phyloP scores from a whole-genome alignment of 2,888 invertebrate genomes.

The Argyra leucocephala region DNA sequence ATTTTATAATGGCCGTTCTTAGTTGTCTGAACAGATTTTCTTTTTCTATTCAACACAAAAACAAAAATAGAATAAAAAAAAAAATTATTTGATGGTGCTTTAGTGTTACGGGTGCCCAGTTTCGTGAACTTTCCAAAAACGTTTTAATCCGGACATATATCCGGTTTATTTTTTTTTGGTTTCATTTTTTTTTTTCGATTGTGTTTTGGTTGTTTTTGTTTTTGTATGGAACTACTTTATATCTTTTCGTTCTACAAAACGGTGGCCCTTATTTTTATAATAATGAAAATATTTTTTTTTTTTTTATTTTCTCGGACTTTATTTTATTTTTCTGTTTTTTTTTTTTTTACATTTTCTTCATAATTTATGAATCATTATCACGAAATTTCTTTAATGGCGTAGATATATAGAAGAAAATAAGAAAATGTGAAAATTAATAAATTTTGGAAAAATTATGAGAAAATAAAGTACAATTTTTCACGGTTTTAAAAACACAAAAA shows the following conservation, averaged over 20 bases:
- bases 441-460: background rate
- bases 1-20: background rate
- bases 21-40: background rate
- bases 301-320: background rate
- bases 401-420: no score
- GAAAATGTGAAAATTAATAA: background rate
- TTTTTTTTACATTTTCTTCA: background rate
- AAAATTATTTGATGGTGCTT: background rate
- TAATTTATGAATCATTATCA: slow-evolving; percentile 1
- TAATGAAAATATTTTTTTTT: background rate
- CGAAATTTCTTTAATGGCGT: background rate
- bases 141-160: slow-evolving; percentile 6
- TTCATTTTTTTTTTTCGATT: no score
- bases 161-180: background rate
- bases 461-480: background rate
- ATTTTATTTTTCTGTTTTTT: background rate
- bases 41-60: background rate
- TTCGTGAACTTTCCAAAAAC: background rate
- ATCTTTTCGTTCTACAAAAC: background rate
- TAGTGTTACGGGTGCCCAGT: slow-evolving; percentile 1
- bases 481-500: background rate
- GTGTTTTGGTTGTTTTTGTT: background rate
- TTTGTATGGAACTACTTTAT: background rate
- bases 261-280: background rate
- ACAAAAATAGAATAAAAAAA: background rate